Evolutionary conservation across 2,888 invertebrate genomes (phyloP), one percentile per base, ranked within the genome.

Genomic region (Eupithecia dodoneata): DNA sequence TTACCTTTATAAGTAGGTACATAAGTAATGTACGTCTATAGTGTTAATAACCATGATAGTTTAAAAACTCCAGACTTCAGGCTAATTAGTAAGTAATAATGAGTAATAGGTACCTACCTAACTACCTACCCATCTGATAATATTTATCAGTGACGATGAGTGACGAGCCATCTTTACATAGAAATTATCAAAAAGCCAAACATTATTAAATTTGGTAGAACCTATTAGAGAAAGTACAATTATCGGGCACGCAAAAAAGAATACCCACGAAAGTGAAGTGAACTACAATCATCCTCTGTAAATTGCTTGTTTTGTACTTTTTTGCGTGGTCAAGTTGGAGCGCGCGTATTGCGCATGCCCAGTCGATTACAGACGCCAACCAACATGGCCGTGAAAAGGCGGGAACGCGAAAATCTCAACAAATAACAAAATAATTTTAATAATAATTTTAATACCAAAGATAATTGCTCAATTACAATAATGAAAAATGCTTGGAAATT

Each of bases 401-500:
- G 93, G 87, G 88, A 93, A 87, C 79, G 71, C 76, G 78, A 78
- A 83, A 59, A 75, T 66, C 42, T 30, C 42, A 71, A 69, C 44
- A 63, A 44, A n/a, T 72, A 71, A 71, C 75, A 71, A 67, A 75
- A 76, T 80, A 71, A 52, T 52, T n/a, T 76, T 76, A 45, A 55
- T n/a, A 67, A n/a, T 10, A 9, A 42, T 45, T 80, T 73, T 59
- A 81, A 81, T 79, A 82, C 87, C 88, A 90, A 89, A 90, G 88
- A 88, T 82, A 80, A 80, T 81, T 83, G 82, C 83, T 83, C 79
- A 84, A 82, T 85, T 87, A 70, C 45, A 91, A 92, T 87, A 90
- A 92, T 92, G 92, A 89, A 94, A 92, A 87, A 94, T 94, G 93
- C 88, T 82, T 87, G 89, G 88, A 83, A 87, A 87, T 86, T 85